A percentile compares a stretch with the other conserved stretches of the same genome.
These are phyloP conservation scores for Lucilia sericata DNA, from an alignment of 1,140 invertebrate species.

Conservation along the genomic window DNA sequence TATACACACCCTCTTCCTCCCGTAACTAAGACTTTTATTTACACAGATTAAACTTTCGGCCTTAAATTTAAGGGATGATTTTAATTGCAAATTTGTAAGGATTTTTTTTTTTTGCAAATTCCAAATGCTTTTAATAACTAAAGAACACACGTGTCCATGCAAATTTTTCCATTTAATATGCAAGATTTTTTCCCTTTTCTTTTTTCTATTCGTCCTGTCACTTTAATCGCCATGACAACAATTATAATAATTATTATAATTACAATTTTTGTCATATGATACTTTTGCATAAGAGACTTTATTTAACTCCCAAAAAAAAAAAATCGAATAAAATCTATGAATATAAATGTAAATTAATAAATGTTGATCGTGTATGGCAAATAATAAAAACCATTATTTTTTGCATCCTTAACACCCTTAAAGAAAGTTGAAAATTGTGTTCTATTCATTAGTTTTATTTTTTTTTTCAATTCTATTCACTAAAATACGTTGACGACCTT, in stretches of 20 bases:
- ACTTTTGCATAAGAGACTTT: background rate
- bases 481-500: conserved; percentile 42
- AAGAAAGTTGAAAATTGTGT: background rate
- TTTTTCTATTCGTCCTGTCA: background rate
- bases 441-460: background rate
- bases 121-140: conserved; percentile 14
- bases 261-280: conserved; percentile 31
- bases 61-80: background rate
- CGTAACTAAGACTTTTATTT: no score
- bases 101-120: background rate
- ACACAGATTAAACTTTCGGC: no score
- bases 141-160: conserved; percentile 25
- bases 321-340: background rate
- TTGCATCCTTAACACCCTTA: conserved; percentile 33
- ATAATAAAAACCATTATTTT: background rate
- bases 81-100: background rate
- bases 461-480: conserved; percentile 31
- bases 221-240: conserved; percentile 27
- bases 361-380: background rate
- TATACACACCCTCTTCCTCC: no score
- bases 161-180: conserved; percentile 17
- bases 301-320: background rate
- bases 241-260: conserved; percentile 43
- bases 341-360: background rate
- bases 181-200: background rate